Percentiles rank a stretch among this genome's conserved stretches.
Conservation (phyloP, 2,888 invertebrate genomes). For the Eudemis profundana region DNA sequence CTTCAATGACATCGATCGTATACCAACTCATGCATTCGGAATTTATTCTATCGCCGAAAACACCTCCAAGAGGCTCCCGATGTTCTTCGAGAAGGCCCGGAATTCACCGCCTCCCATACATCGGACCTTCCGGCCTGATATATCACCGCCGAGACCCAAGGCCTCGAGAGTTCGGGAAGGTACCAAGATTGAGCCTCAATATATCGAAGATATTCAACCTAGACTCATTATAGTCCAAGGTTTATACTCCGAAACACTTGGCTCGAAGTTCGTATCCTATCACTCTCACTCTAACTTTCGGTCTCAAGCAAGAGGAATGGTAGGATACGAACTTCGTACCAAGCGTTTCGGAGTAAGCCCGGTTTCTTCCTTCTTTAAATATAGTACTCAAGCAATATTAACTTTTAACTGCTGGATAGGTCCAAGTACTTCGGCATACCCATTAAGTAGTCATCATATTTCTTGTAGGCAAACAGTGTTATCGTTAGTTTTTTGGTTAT, state of each 20-base stretch:
- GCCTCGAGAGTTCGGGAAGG: constrained; percentile 69
- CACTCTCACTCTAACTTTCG: too few species aligned
- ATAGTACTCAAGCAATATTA: too few species aligned
- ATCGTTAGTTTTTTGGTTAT: constrained; percentile 45
- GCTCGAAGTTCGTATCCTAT: too few species aligned
- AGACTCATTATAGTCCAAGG: too few species aligned
- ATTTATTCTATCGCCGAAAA: constrained; percentile 74
- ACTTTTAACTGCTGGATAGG: too few species aligned
- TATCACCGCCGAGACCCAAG: constrained; percentile 57
- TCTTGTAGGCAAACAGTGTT: constrained; percentile 62
- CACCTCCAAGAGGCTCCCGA: constrained; percentile 55
- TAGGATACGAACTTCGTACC: too few species aligned
- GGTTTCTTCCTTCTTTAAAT: not conserved
- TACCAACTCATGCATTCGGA: constrained; percentile 73
- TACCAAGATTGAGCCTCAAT: constrained; percentile 48
- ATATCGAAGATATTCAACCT: constrained; percentile 30
- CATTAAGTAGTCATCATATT: too few species aligned
- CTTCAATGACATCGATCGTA: constrained; percentile 65
- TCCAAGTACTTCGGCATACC: too few species aligned
- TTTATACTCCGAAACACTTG: too few species aligned
- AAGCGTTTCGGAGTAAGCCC: too few species aligned
- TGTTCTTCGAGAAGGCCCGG: constrained; percentile 61
- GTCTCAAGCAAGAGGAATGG: too few species aligned
- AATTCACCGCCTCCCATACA: constrained; percentile 65
- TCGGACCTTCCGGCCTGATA: constrained; percentile 57